phyloP scores from a whole-genome alignment of 1,140 invertebrate genomes.

The Meloidogyne floridensis region DNA sequence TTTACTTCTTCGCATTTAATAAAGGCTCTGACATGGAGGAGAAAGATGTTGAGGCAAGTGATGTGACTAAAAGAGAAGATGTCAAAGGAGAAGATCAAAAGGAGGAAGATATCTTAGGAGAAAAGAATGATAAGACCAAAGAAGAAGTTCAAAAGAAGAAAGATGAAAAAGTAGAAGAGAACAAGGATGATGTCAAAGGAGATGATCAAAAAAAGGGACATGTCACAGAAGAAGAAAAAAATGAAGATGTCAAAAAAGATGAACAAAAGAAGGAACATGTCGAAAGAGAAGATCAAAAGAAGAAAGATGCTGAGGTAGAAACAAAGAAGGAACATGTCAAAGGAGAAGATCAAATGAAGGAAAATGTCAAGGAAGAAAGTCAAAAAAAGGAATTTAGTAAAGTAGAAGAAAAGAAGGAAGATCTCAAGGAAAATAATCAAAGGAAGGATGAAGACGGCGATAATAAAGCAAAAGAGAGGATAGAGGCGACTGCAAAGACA shows the following conservation, averaged over 20 bases:
- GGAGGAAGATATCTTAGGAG: slow-evolving; percentile 5
- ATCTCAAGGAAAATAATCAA: slow-evolving; percentile 27
- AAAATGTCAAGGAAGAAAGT: slow-evolving; percentile 15
- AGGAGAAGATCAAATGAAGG: slow-evolving; percentile 29
- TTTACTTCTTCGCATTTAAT: too few relatives aligned
- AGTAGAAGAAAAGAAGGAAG: slow-evolving; percentile 29
- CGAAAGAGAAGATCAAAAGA: background rate
- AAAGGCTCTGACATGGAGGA: too few relatives aligned
- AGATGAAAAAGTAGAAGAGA: background rate
- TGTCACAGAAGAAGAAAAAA: slow-evolving; percentile 26
- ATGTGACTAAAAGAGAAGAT: slow-evolving; percentile 4
- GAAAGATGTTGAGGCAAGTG: too few relatives aligned
- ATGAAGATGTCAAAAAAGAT: slow-evolving; percentile 28
- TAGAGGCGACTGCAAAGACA: background rate
- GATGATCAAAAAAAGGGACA: background rate
- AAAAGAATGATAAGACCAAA: slow-evolving; percentile 35
- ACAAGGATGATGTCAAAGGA: slow-evolving; percentile 12
- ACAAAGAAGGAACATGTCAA: slow-evolving; percentile 38
- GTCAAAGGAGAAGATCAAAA: background rate
- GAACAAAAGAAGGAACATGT: slow-evolving; percentile 19
- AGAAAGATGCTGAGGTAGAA: slow-evolving; percentile 20
- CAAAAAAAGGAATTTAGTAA: background rate
- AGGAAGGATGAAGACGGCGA: background rate
- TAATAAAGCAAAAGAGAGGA: slow-evolving; percentile 8
- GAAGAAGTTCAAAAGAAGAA: slow-evolving; percentile 31